Conservation (phyloP, 2,888 invertebrate genomes). For the Epirrhoe alternata region DNA sequence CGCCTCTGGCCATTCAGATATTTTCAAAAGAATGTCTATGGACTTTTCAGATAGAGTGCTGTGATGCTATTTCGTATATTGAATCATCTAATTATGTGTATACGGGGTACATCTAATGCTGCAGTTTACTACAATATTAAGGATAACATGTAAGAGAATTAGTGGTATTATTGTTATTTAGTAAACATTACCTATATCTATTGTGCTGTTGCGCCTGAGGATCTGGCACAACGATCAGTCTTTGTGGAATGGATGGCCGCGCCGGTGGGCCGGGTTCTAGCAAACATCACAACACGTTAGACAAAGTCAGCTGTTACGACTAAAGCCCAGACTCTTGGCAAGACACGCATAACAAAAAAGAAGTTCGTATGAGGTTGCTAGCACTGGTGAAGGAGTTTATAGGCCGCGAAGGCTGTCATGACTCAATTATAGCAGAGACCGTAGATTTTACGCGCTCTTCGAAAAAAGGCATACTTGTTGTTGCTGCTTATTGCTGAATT, state of each 20-base stretch:
- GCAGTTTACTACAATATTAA: neutral
- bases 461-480: too few species aligned
- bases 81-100: too few species aligned
- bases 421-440: too few species aligned
- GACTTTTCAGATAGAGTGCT: too few species aligned
- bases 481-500: too few species aligned
- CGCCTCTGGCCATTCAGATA: too few species aligned
- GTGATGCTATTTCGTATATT: too few species aligned
- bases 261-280: conserved; percentile 95
- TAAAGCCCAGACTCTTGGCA: conserved; percentile 24
- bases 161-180: neutral
- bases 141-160: neutral
- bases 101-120: neutral
- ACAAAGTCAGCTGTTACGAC: conserved; percentile 13
- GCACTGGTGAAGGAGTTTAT: too few species aligned
- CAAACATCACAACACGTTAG: conserved; percentile 54
- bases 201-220: conserved; percentile 90
- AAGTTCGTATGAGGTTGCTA: too few species aligned
- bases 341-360: neutral
- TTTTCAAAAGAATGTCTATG: too few species aligned
- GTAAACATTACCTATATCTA: conserved; percentile 81
- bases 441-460: too few species aligned
- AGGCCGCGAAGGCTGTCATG: too few species aligned
- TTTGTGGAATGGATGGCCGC: conserved; percentile 94
- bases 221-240: conserved; percentile 96